phyloP scores from a whole-genome alignment of 2,888 invertebrate genomes.

The Tipula confusa region DNA sequence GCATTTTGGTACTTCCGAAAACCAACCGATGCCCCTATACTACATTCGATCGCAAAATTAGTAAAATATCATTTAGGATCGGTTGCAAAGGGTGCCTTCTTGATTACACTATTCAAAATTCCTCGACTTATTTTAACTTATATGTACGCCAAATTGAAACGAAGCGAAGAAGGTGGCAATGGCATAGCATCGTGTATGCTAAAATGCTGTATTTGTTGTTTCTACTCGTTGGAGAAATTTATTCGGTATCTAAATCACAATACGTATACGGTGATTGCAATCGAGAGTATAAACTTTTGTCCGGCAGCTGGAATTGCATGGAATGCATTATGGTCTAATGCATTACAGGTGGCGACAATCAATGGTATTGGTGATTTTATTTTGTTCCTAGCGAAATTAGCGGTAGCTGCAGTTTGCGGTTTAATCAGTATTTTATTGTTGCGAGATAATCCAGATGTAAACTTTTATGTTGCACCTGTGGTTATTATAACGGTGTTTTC shows the following conservation, averaged over 20 bases:
- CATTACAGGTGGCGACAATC: conserved; percentile 82
- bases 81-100: conserved; percentile 88
- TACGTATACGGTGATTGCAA: conserved; percentile 90
- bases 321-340: conserved; percentile 75
- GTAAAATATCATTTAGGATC: conserved; percentile 90
- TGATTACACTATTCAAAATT: conserved; percentile 89
- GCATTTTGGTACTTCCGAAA: conserved; percentile 91
- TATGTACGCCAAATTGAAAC: conserved; percentile 79
- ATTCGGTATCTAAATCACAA: conserved; percentile 90
- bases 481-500: conserved; percentile 78
- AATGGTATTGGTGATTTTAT: conserved; percentile 92
- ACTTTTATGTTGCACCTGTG: conserved; percentile 82
- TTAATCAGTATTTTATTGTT: conserved; percentile 72
- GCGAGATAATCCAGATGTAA: conserved; percentile 65
- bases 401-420: conserved; percentile 79
- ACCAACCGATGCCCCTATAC: conserved; percentile 64
- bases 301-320: conserved; percentile 86
- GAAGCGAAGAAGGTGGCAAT: conserved; percentile 65
- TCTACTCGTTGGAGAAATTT: conserved; percentile 86
- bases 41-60: conserved; percentile 68
- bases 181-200: conserved; percentile 70
- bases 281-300: conserved; percentile 86
- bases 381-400: conserved; percentile 74
- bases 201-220: conserved; percentile 83
- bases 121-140: conserved; percentile 84